A percentile compares a stretch with the other conserved stretches of the same genome.
These are phyloP conservation scores for Sweltsa coloradensis DNA, from an alignment of 1,140 invertebrate species.

Conservation along the genomic window DNA sequence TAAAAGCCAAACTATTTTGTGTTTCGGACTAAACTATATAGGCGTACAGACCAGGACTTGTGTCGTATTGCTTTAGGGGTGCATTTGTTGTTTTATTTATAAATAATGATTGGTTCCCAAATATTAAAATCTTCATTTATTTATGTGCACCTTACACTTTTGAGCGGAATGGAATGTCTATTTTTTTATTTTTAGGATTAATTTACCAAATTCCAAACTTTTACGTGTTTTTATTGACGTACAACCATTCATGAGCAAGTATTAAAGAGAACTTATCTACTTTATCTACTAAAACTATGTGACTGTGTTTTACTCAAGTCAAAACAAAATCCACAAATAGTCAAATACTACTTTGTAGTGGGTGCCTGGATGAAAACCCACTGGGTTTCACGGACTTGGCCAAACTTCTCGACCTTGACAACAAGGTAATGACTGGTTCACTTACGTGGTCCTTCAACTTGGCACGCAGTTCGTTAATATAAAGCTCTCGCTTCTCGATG, in stretches of 20 bases:
- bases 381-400: not conserved
- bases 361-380: not conserved
- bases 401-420: not conserved
- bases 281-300: not conserved
- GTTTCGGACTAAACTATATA: too few species aligned
- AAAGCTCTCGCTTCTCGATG: conserved; percentile 76
- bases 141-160: too few species aligned
- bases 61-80: too few species aligned
- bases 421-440: conserved; percentile 6
- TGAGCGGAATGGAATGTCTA: too few species aligned
- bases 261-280: not conserved
- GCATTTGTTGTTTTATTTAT: too few species aligned
- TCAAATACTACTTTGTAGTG: not conserved
- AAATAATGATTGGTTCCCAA: too few species aligned
- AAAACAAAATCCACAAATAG: not conserved
- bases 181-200: too few species aligned
- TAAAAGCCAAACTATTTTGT: too few species aligned
- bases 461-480: conserved; percentile 72
- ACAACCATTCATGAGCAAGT: not conserved
- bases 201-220: too few species aligned
- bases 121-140: too few species aligned
- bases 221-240: too few species aligned
- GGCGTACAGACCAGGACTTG: too few species aligned
- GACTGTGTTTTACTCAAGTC: not conserved
- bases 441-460: conserved; percentile 70